Conservation (phyloP, 2,888 invertebrate genomes). For the Platypus cylindrus region DNA sequence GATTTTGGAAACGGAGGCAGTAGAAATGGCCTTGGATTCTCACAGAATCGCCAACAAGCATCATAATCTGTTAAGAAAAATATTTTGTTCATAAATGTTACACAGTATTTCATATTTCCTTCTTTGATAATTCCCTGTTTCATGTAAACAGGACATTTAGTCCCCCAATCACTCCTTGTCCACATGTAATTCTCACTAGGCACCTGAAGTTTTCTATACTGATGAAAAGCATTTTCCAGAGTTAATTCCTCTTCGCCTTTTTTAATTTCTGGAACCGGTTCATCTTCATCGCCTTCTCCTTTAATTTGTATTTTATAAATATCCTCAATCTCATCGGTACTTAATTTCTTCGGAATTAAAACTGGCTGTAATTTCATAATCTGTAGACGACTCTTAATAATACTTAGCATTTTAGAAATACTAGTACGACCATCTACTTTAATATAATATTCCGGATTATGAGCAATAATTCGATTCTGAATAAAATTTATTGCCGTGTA, state of each 20-base stretch:
- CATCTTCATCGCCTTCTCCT: slow-evolving; percentile 6
- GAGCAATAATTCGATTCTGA: slow-evolving; percentile 39
- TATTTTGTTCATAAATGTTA: slow-evolving; percentile 48
- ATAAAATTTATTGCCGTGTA: slow-evolving; percentile 35
- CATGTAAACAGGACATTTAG: slow-evolving; percentile 49
- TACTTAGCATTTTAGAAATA: slow-evolving; percentile 38
- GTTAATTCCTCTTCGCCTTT: slow-evolving; percentile 1
- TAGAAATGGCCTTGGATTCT: slow-evolving; percentile 50
- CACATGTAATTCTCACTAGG: slow-evolving; percentile 32
- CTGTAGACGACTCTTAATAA: slow-evolving; percentile 36
- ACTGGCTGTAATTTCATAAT: slow-evolving; percentile 29
- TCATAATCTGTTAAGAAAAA: slow-evolving; percentile 44
- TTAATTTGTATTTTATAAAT: slow-evolving; percentile 5
- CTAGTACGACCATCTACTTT: slow-evolving; percentile 45
- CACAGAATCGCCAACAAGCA: slow-evolving; percentile 41
- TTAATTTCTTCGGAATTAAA: slow-evolving; percentile 28
- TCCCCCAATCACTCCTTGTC: slow-evolving; percentile 45
- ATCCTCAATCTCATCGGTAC: slow-evolving; percentile 11
- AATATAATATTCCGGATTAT: slow-evolving; percentile 42
- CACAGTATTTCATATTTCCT: slow-evolving; percentile 43
- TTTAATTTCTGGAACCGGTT: slow-evolving; percentile 23
- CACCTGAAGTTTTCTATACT: slow-evolving; percentile 24
- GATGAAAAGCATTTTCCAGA: slow-evolving; percentile 21
- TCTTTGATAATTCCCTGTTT: slow-evolving; percentile 38
- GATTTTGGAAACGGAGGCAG: slow-evolving; percentile 44